Base-by-base conservation (phyloP, 2,113 vertebrate species). In the Sakesphorus luctuosus region DNA sequence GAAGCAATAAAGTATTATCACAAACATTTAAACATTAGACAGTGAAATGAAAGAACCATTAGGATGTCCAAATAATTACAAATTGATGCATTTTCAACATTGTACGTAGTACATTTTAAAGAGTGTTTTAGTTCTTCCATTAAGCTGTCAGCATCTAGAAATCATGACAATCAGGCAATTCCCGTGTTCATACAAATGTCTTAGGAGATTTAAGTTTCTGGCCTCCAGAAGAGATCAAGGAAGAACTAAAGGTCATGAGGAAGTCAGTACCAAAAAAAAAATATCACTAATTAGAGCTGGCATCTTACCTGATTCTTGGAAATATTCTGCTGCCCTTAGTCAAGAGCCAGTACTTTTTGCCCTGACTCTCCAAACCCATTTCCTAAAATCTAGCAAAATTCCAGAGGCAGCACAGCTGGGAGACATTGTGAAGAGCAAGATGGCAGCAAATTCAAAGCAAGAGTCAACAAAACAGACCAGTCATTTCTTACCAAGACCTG, bases 221-320 rank as follows among this genome's bases (percentile, higher is more conserved):
- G 36, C 62, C 36, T 73, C 35, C 46, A 50, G 73, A 85, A 46
- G 43, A 86, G 13, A 85, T 13, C 25, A 69, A 62, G 25, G 21
- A 94, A 88, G 31, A 88, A 83, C 49, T 66, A 47, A 26, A 69
- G 65, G 20, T 62, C 56, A 67, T 8, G 6, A 71, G 18, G 19
- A 56, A 78, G 35, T 73, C 47, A 73, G 49, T 40, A 69, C 2
- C 1, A n/a, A 63, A 79, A 90, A 26, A n/a, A 9, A 75, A 40
- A 33, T 9, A 23, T 10, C 62, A 56, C 23, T 58, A 76, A 76
- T 66, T 65, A 90, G 46, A 87, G 43, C 52, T 79, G 21, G 21
- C 36, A 82, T 76, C 66, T 93, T 91, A 95, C 87, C 84, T 76
- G 81, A 91, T 66, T 82, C 49, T 62, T 85, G 65, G 46, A 92